phyloP scores from a whole-genome alignment of 2,888 invertebrate genomes.

The Digitonthophagus gazella region DNA sequence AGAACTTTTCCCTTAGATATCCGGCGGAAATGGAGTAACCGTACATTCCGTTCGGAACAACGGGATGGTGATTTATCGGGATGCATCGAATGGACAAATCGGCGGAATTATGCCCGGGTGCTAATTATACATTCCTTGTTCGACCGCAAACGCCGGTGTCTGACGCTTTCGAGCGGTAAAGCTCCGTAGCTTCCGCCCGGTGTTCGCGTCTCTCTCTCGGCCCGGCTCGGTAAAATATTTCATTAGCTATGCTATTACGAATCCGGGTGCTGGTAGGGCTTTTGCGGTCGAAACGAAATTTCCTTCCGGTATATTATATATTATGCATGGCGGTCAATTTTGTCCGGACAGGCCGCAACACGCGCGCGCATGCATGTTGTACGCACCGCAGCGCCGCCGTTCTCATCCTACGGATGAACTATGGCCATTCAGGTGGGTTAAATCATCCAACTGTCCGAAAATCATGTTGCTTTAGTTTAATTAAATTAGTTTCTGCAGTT shows the following conservation, averaged over 20 bases:
- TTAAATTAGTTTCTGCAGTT: too few relatives aligned
- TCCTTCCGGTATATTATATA: slow-evolving; percentile 16
- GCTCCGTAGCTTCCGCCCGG: background rate
- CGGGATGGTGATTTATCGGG: background rate
- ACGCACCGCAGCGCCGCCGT: background rate
- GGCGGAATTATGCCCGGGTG: background rate
- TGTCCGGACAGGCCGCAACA: background rate
- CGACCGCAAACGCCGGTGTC: background rate
- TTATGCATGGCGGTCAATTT: slow-evolving; percentile 14
- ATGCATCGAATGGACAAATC: background rate
- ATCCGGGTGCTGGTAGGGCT: slow-evolving; percentile 5
- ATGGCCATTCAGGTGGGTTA: background rate
- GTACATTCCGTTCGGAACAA: background rate
- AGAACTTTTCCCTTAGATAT: background rate
- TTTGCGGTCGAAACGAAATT: slow-evolving; percentile 16
- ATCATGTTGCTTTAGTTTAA: background rate
- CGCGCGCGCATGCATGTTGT: background rate
- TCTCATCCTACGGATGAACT: background rate
- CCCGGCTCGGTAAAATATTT: background rate
- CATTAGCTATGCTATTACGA: slow-evolving; percentile 1
- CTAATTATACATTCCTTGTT: background rate
- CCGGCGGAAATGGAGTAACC: background rate
- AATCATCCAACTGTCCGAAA: background rate
- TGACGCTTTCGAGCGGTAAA: background rate
- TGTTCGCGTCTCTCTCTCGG: background rate